These are phyloP conservation scores for Pycnomerus fuliginosus DNA, from an alignment of 2,888 invertebrate genomes.

Conservation along the genomic window DNA sequence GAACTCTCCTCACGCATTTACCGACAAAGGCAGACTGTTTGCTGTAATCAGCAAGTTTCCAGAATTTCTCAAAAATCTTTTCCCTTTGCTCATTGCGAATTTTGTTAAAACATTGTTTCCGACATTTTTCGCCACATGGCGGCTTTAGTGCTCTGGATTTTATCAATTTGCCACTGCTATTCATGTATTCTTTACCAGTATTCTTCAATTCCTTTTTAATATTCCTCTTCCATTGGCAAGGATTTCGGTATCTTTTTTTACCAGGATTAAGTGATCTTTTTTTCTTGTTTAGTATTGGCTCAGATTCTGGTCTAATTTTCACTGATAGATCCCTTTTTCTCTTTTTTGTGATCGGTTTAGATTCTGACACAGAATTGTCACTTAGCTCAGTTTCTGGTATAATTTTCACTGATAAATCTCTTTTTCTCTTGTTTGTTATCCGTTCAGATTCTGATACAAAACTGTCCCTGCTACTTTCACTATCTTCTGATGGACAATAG, in stretches of 20 bases:
- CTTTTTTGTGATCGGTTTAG: too few relatives aligned
- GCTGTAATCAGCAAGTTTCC: slow-evolving; percentile 1
- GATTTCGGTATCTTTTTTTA: not conserved
- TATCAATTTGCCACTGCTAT: not conserved
- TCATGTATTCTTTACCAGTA: slow-evolving; percentile 3
- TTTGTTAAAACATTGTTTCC: slow-evolving; percentile 2
- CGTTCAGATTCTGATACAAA: too few relatives aligned
- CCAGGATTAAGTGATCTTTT: too few relatives aligned
- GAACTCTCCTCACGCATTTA: slow-evolving; percentile 2
- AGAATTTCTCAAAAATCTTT: not conserved
- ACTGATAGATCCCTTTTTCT: too few relatives aligned
- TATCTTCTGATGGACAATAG: too few relatives aligned
- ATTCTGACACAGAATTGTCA: too few relatives aligned
- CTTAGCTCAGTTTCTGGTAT: too few relatives aligned
- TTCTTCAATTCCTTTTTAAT: slow-evolving; percentile 1
- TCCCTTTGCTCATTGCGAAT: slow-evolving; percentile 2
- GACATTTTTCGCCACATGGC: slow-evolving; percentile 2
- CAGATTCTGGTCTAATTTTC: too few relatives aligned
- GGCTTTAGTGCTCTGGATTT: slow-evolving; percentile 4
- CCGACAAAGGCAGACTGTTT: slow-evolving; percentile 1
- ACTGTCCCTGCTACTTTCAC: too few relatives aligned
- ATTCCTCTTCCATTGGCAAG: not conserved
- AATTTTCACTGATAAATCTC: too few relatives aligned
- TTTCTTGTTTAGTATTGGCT: too few relatives aligned
- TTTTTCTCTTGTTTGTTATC: too few relatives aligned